Evolutionary conservation across 2,888 invertebrate species (phyloP).

Genomic region (Pseudococcus longispinus): DNA sequence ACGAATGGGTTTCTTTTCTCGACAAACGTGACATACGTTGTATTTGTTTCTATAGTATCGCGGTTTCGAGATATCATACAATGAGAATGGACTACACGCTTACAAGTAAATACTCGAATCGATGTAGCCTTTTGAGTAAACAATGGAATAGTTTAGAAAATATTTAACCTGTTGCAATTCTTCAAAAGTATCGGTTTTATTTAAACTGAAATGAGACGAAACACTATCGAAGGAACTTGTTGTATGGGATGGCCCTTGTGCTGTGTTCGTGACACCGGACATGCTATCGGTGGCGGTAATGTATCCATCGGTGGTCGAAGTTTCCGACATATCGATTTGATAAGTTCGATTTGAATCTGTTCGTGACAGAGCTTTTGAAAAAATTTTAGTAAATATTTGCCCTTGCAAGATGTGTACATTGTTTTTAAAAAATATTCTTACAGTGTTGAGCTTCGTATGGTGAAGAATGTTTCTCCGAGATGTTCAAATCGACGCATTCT

Average conservation of each 20-base stretch:
- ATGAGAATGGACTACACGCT: no score
- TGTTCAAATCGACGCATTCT: conserved; percentile 30
- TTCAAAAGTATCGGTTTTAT: conserved; percentile 71
- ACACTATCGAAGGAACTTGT: conserved; percentile 87
- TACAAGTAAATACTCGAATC: background rate
- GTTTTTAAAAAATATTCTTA: conserved; percentile 18
- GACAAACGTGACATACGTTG: background rate
- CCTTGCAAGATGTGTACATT: background rate
- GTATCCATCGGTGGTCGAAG: conserved; percentile 85
- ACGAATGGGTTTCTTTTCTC: background rate
- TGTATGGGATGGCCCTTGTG: conserved; percentile 59
- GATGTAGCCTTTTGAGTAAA: background rate
- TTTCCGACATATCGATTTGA: conserved; percentile 79
- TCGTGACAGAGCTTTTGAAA: conserved; percentile 66
- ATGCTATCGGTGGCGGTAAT: conserved; percentile 74
- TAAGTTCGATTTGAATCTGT: conserved; percentile 77
- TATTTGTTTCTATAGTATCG: no score
- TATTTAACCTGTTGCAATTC: conserved; percentile 59
- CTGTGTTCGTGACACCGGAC: conserved; percentile 60
- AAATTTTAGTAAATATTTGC: background rate
- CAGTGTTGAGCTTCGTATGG: conserved; percentile 43
- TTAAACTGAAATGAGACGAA: conserved; percentile 79
- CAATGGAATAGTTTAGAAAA: background rate
- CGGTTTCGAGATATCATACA: no score
- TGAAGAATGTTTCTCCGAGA: conserved; percentile 11